Base-by-base conservation (phyloP, 1,140 invertebrate genomes). In the Drosophila novamexicana region DNA sequence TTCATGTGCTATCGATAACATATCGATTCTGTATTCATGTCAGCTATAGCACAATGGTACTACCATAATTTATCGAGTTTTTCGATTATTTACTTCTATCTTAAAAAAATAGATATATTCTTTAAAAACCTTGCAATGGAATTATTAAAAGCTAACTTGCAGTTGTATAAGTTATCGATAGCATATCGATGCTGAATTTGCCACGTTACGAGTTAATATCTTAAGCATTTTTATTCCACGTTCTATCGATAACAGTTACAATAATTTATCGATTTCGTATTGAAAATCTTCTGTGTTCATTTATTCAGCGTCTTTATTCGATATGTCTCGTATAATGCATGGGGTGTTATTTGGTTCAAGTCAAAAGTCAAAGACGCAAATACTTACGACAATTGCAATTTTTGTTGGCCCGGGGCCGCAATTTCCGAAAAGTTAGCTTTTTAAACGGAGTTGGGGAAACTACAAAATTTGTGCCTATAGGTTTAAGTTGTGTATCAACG, bases 391-490 rank as follows among this genome's bases (percentile, higher is more conserved):
- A 63, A 49, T 56, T 54, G 14, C 1, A 72, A 72, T 72, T 72
- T 72, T 8, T 16, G 10, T 7, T 6, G n/a, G 36, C 7, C 12
- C 12, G 34, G 7, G 10, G 37, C 12, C n/a, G 18, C 9, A 1
- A 7, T 29, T 6, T 65, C 53, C 37, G n/a, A 65, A 50, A 66
- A 2, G 14, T 14, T 29, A 4, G 22, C 22, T 29, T 29, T 29
- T 29, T 29, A 29, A 29, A 29, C 22, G 4, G 22, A 29, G 22
- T 29, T 29, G 22, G 4, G 34, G 14, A 49, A 67, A 45, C 54
- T 72, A 52, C 18, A 72, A 58, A 66, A 72, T 65, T 59, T 72
- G 54, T 71, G 59, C 59, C 22, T 42, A 50, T 1, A 29, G 9
- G 9, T 18, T 68, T 59, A 52, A 37, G 52, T 40, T 18, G 29